Percentiles rank a stretch among this genome's conserved stretches.
phyloP scores from a whole-genome alignment of 2,113 vertebrate species.

The Lamprologus speciosus region DNA sequence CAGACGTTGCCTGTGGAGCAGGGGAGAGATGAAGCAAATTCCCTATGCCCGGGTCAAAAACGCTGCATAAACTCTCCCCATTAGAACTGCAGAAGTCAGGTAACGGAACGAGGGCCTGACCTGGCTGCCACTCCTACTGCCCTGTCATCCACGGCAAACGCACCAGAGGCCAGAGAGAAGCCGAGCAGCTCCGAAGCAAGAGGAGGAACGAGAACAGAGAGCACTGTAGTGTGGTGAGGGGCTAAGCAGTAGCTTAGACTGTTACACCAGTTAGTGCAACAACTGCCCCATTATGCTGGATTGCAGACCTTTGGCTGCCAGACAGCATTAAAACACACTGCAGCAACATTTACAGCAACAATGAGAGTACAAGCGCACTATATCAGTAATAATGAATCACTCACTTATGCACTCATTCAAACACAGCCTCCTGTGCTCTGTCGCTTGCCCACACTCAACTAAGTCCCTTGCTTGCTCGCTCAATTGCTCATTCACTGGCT shows the following conservation, averaged over 20 bases:
- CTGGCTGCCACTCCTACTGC: background rate
- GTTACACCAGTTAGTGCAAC: constrained; percentile 4
- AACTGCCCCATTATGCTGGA: constrained; percentile 1
- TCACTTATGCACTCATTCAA: background rate
- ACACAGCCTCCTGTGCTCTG: background rate
- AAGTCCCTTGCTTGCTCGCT: constrained; percentile 1
- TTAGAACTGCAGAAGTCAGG: constrained; percentile 28
- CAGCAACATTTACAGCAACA: background rate
- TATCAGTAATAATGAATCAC: constrained; percentile 39
- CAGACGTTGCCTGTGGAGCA: constrained; percentile 12
- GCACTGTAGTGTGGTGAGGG: constrained; percentile 8
- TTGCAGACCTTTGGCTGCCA: constrained; percentile 15
- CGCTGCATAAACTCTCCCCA: constrained; percentile 13
- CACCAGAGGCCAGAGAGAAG: background rate
- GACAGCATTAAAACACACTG: constrained; percentile 22
- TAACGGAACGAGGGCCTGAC: background rate
- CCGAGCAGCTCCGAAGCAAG: background rate
- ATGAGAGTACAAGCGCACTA: constrained; percentile 6
- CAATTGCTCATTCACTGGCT: constrained; percentile 13
- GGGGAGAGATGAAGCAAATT: constrained; percentile 5
- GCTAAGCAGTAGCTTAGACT: background rate
- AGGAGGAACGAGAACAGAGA: background rate
- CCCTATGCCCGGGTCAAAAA: constrained; percentile 2
- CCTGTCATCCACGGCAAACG: constrained; percentile 15
- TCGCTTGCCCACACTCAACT: constrained; percentile 4